Percentiles rank a stretch among this genome's conserved stretches.
Conservation (phyloP, 2,888 invertebrate genomes). For the Caradrina clavipalpis region DNA sequence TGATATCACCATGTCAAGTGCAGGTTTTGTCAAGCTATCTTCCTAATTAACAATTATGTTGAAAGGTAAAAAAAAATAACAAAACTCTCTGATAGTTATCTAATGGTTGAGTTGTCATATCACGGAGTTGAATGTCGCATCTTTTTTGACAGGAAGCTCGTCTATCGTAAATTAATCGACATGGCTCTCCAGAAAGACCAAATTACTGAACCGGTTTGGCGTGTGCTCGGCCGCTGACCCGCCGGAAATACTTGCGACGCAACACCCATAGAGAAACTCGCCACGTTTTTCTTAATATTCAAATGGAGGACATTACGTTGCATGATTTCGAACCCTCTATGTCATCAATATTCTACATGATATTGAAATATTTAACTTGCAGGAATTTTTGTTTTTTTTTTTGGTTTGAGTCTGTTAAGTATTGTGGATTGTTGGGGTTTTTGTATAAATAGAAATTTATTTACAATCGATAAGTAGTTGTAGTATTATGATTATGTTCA, state of each 20-base stretch:
- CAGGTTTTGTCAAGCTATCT: conserved; percentile 59
- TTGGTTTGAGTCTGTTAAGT: neutral
- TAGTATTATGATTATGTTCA: neutral
- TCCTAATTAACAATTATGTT: conserved; percentile 70
- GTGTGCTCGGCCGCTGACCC: conserved; percentile 80
- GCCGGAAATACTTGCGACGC: conserved; percentile 75
- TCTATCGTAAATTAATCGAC: conserved; percentile 84
- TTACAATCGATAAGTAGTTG: neutral
- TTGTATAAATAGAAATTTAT: neutral
- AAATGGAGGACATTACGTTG: conserved; percentile 62
- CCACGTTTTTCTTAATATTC: conserved; percentile 72
- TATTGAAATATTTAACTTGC: conserved; percentile 37
- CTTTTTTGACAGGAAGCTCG: conserved; percentile 84
- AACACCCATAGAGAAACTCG: conserved; percentile 71
- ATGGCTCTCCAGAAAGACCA: conserved; percentile 79
- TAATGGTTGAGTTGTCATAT: conserved; percentile 75
- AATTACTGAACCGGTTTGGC: conserved; percentile 86
- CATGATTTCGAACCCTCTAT: conserved; percentile 54
- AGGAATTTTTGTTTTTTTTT: conserved; percentile 15
- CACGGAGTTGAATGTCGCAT: conserved; percentile 70
- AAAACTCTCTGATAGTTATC: conserved; percentile 67
- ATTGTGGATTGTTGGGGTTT: conserved; percentile 14
- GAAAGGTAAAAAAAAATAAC: conserved; percentile 70
- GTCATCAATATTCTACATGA: conserved; percentile 44
- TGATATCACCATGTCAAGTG: conserved; percentile 32